phyloP scores from a whole-genome alignment of 2,797 vertebrate genomes.

The Acrossocheilus fasciatus region DNA sequence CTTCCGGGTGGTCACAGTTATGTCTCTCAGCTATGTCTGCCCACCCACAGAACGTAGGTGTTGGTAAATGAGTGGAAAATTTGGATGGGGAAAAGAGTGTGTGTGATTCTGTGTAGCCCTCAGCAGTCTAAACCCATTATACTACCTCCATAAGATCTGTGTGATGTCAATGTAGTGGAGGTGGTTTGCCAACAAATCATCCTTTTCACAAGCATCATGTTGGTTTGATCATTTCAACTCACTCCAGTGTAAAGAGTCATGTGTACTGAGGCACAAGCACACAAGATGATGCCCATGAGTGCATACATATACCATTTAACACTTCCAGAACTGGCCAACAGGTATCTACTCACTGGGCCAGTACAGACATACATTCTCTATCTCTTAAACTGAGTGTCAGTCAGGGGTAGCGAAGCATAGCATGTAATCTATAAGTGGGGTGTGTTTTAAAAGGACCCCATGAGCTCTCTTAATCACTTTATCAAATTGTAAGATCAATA shows the following conservation, averaged over 20 bases:
- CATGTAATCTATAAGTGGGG: constrained; percentile 71
- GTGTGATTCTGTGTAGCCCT: constrained; percentile 72
- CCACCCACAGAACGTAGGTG: constrained; percentile 77
- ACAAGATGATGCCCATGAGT: background rate
- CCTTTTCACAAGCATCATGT: constrained; percentile 56
- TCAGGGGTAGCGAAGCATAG: constrained; percentile 62
- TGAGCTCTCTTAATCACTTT: constrained; percentile 80
- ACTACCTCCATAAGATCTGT: constrained; percentile 54
- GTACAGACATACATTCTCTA: constrained; percentile 49
- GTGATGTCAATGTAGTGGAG: constrained; percentile 44
- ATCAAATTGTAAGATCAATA: constrained; percentile 86
- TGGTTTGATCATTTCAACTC: constrained; percentile 37
- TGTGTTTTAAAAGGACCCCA: constrained; percentile 67
- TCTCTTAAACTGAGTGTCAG: constrained; percentile 66
- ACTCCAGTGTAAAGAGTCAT: constrained; percentile 43
- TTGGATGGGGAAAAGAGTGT: constrained; percentile 69
- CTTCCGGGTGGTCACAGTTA: constrained; percentile 74
- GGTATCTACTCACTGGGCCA: constrained; percentile 42
- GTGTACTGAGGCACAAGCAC: constrained; percentile 8
- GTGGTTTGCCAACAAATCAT: constrained; percentile 57
- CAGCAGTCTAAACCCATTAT: constrained; percentile 60
- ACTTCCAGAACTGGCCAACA: background rate
- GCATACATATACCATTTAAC: constrained; percentile 40
- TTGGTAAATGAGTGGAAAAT: constrained; percentile 65
- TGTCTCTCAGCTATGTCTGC: constrained; percentile 70